phyloP scores from a whole-genome alignment of 2,888 invertebrate species.

The Stenurella melanura region DNA sequence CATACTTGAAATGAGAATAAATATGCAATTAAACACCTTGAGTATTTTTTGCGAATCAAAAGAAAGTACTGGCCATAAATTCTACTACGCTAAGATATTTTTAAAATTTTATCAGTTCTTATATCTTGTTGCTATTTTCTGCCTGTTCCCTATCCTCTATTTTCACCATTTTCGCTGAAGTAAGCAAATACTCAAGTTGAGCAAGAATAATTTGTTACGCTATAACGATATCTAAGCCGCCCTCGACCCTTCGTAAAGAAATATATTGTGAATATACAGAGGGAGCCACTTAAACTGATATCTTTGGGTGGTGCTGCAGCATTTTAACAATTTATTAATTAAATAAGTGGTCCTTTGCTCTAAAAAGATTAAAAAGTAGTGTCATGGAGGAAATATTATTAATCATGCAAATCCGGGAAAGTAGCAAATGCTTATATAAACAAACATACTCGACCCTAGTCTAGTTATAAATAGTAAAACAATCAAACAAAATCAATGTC shows the following conservation, averaged over 20 bases:
- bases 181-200: neutral
- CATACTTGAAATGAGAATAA: neutral
- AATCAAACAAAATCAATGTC: too few species aligned
- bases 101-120: neutral
- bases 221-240: neutral
- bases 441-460: too few species aligned
- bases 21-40: neutral
- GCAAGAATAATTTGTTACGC: slow-evolving; percentile 7
- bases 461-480: too few species aligned
- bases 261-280: neutral
- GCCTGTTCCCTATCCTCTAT: neutral
- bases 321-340: too few species aligned
- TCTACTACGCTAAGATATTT: neutral
- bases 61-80: neutral
- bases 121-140: neutral
- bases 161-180: neutral
- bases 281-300: too few species aligned
- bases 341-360: too few species aligned
- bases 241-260: neutral
- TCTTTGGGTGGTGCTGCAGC: too few species aligned
- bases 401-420: too few species aligned
- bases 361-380: too few species aligned
- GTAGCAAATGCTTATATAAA: too few species aligned
- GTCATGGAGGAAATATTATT: too few species aligned
- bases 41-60: neutral